Percentiles rank a stretch among this genome's conserved stretches.
These are phyloP conservation scores for Mesocentrotus franciscanus DNA, from an alignment of 53 echinoderm and acorn worm genomes.

Conservation along the genomic window DNA sequence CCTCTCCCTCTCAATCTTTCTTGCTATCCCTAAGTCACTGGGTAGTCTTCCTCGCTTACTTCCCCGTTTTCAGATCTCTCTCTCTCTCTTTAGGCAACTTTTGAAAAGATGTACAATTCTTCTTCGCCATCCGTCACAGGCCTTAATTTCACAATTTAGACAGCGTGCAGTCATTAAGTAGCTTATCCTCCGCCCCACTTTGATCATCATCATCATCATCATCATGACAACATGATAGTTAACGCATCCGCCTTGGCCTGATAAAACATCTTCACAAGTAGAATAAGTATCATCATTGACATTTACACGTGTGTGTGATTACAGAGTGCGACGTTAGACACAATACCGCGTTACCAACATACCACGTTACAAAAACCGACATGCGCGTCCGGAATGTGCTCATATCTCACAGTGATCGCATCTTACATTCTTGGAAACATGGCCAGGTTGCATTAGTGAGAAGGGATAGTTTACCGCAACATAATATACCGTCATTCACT, in stretches of 20 bases:
- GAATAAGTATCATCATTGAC: constrained; percentile 8
- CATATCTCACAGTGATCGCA: neutral
- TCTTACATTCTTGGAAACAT: neutral
- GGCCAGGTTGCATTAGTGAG: neutral
- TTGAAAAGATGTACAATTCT: too few relatives aligned
- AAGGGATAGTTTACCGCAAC: neutral
- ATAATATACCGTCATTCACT: neutral
- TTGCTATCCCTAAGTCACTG: too few relatives aligned
- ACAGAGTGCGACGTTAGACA: neutral
- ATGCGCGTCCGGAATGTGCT: neutral
- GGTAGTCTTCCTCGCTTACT: too few relatives aligned
- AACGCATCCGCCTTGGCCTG: neutral
- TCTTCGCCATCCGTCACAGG: neutral
- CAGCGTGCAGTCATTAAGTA: too few relatives aligned
- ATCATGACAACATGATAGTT: neutral
- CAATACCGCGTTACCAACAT: neutral
- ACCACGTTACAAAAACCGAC: neutral
- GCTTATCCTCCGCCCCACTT: neutral
- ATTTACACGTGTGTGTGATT: neutral
- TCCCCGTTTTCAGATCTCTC: neutral
- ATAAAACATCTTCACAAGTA: neutral
- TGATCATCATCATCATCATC: neutral
- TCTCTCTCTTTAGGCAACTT: neutral
- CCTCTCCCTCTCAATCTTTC: too few relatives aligned
- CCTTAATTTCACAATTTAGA: neutral